Evolutionary conservation across 2,888 invertebrate species (phyloP).

Genomic region (Leptinotarsa peninsularis): DNA sequence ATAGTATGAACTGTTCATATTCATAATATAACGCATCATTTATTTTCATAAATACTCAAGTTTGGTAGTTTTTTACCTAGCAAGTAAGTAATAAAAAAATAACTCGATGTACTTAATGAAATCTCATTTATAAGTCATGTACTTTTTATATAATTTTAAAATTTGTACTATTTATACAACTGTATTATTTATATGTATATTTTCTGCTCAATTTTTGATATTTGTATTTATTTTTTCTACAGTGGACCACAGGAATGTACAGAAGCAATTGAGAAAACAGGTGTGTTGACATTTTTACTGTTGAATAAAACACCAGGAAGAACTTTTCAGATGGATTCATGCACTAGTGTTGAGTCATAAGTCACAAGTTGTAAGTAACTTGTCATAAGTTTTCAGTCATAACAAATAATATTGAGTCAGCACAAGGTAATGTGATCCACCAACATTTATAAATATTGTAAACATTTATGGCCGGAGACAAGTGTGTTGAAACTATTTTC

Average conservation of each 20-base stretch:
- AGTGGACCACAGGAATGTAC: slow-evolving; percentile 22
- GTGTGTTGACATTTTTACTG: neutral
- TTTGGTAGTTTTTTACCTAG: slow-evolving; percentile 14
- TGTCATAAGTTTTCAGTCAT: too few species aligned
- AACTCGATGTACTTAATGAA: slow-evolving; percentile 3
- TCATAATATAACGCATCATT: neutral
- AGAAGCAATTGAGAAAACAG: neutral
- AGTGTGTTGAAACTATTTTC: too few species aligned
- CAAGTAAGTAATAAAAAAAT: neutral
- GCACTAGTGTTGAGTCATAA: too few species aligned
- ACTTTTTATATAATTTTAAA: neutral
- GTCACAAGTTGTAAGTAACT: too few species aligned
- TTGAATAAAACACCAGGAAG: neutral
- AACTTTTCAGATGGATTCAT: neutral
- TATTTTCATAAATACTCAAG: slow-evolving; percentile 18
- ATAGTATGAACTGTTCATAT: neutral
- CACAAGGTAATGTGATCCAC: too few species aligned
- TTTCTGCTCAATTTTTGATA: slow-evolving; percentile 38
- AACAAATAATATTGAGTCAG: too few species aligned
- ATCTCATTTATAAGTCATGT: neutral
- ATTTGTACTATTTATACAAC: slow-evolving; percentile 3
- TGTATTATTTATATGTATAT: slow-evolving; percentile 15
- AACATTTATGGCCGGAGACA: too few species aligned
- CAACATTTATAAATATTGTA: too few species aligned
- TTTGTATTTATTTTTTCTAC: slow-evolving; percentile 31